Percentiles rank a stretch among this genome's conserved stretches.
These are phyloP conservation scores for Drosophila bocqueti DNA, from an alignment of 1,140 invertebrate genomes.

Conservation along the genomic window DNA sequence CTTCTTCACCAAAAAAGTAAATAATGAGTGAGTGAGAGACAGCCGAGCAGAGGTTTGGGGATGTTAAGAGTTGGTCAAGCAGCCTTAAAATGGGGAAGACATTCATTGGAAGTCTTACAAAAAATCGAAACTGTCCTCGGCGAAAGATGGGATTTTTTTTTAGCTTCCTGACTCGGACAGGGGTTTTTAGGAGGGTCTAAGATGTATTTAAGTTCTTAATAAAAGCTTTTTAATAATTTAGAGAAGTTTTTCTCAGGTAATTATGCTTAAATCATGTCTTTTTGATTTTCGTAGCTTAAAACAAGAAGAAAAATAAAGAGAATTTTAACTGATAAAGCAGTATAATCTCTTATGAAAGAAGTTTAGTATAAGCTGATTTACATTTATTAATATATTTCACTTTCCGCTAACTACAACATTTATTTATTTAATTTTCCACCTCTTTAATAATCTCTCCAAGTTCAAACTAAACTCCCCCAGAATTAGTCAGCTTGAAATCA, in stretches of 20 bases:
- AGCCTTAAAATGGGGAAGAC: slow-evolving; percentile 11
- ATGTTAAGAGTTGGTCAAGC: slow-evolving; percentile 22
- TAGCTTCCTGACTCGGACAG: not conserved
- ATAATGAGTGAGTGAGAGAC: slow-evolving; percentile 39
- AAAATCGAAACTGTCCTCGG: slow-evolving; percentile 2
- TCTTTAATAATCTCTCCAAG: not conserved
- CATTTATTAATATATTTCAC: too few species aligned
- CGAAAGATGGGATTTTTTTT: not conserved
- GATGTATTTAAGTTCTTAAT: not conserved
- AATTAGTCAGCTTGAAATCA: slow-evolving; percentile 9
- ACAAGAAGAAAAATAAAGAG: not conserved
- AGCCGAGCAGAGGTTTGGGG: not conserved
- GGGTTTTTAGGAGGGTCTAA: not conserved
- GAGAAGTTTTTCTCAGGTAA: not conserved
- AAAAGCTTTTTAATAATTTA: not conserved
- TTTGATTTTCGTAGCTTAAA: not conserved
- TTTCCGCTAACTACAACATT: not conserved
- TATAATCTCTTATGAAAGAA: too few species aligned
- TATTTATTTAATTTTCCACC: not conserved
- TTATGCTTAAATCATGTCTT: not conserved
- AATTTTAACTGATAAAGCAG: too few species aligned
- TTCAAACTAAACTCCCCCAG: not conserved
- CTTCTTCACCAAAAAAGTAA: slow-evolving; percentile 44
- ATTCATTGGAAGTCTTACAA: not conserved
- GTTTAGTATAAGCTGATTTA: too few species aligned